Evolutionary conservation across 2,888 invertebrate species (phyloP), one percentile per base, ranked within the genome.

Genomic region (Conchocele bisecta): DNA sequence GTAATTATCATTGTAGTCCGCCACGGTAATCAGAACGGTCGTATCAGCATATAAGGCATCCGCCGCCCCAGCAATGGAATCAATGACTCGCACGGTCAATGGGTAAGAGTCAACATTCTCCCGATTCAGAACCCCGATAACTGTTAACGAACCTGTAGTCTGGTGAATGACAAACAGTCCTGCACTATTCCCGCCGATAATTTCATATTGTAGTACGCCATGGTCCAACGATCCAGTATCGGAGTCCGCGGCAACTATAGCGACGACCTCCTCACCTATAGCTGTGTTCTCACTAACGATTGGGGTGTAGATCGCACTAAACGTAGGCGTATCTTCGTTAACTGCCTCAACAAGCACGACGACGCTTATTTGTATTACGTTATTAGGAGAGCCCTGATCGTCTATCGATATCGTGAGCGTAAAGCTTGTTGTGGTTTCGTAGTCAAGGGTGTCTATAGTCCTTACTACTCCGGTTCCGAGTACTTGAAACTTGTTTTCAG

Each of bases 1-100:
- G 3, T 96, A 95, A 91, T 98, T 98, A 92, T 98, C 98, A 91
- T 98, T 98, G 76, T 97, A 93, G 91, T 98, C 98, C 75, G 96
- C 93, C 29, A 98, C 96, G 92, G 98, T 98, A 91, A 98, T 96
- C 92, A 97, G 97, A 60, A 98, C 96, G 0, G 97, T 97, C 7
- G 59, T 46, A 35, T 61, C 60, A 29, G 69, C 71, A 46, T 61
- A 66, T 41, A 31, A 64, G 17, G 48, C 65, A 42, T 44, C 66
- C 2, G 64, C 63, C 35, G 75, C 73, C 7, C 81, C 80, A 20
- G 79, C 61, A 9, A 57, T 31, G 57, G 81, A 75, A 33, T 85
- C 85, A 15, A 61, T 61, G 7, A 83, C 84, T 24, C 66, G 54
- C 1, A 86, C 68, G 5, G 69, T 81, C 29, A 88, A 51, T 9